Evolutionary conservation across 2,888 invertebrate species (phyloP).

Genomic region (Prosapia bicincta): DNA sequence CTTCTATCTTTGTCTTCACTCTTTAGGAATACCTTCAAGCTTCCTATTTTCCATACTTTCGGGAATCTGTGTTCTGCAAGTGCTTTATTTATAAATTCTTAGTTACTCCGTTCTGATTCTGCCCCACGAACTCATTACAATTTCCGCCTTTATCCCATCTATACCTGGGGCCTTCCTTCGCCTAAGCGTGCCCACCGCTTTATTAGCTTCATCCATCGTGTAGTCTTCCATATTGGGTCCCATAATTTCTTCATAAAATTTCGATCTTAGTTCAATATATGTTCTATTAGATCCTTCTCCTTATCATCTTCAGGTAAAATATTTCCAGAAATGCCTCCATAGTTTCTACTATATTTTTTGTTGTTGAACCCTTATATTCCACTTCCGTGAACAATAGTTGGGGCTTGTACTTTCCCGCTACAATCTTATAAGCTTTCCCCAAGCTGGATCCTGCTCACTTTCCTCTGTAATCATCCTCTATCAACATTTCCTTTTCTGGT

Average conservation of each 20-base stretch:
- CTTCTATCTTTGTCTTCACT: too few species aligned
- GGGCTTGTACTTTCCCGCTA: neutral
- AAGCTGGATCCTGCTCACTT: neutral
- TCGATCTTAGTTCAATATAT: too few species aligned
- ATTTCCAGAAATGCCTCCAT: too few species aligned
- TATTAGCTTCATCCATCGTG: too few species aligned
- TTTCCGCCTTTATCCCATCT: neutral
- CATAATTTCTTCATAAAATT: neutral
- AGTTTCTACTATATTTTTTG: neutral
- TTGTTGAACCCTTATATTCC: neutral
- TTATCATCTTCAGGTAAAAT: too few species aligned
- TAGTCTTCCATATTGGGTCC: neutral
- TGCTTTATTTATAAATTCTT: neutral
- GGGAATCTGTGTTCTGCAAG: neutral
- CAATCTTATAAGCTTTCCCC: neutral
- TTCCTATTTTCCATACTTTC: neutral
- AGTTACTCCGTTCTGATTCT: neutral
- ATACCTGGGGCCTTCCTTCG: too few species aligned
- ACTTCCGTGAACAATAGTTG: neutral
- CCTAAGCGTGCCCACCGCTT: too few species aligned
- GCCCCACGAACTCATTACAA: neutral
- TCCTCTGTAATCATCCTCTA: neutral
- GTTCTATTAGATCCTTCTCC: too few species aligned
- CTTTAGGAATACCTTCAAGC: too few species aligned
- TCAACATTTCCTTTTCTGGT: neutral